Evolutionary conservation across 1,140 invertebrate species (phyloP).

Genomic region (Pseudomyrmex gracilis): DNA sequence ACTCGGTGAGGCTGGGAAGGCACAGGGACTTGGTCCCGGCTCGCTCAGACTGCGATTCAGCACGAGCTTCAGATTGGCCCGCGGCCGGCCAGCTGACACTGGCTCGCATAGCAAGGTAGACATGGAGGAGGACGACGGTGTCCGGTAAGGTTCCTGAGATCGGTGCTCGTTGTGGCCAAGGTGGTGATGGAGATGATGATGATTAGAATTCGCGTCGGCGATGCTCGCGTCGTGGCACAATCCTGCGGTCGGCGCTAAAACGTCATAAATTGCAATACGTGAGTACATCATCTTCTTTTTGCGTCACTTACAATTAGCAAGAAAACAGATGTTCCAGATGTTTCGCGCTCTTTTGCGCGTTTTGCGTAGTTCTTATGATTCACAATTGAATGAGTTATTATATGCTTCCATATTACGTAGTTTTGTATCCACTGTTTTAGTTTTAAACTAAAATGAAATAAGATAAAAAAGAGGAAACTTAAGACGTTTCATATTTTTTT

Average conservation of each 20-base stretch:
- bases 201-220: slow-evolving; percentile 66
- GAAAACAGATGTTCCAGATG: neutral
- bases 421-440: too few species aligned
- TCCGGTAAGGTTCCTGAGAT: slow-evolving; percentile 14
- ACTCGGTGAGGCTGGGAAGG: slow-evolving; percentile 66
- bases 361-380: neutral
- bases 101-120: slow-evolving; percentile 85
- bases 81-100: slow-evolving; percentile 83
- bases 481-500: too few species aligned
- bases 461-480: too few species aligned
- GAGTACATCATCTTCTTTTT: slow-evolving; percentile 10
- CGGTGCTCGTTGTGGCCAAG: slow-evolving; percentile 21
- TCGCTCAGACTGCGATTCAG: slow-evolving; percentile 88
- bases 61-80: slow-evolving; percentile 87
- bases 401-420: too few species aligned
- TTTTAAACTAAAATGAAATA: too few species aligned
- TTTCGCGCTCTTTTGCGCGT: neutral
- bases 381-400: neutral
- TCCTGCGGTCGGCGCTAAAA: slow-evolving; percentile 59
- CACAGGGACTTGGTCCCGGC: slow-evolving; percentile 83
- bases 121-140: slow-evolving; percentile 75
- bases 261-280: slow-evolving; percentile 2
- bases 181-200: slow-evolving; percentile 33
- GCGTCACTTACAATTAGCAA: slow-evolving; percentile 26
- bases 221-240: slow-evolving; percentile 70